Evolutionary conservation across 2,797 vertebrate species (phyloP).

Genomic region (Pagetopsis macropterus): DNA sequence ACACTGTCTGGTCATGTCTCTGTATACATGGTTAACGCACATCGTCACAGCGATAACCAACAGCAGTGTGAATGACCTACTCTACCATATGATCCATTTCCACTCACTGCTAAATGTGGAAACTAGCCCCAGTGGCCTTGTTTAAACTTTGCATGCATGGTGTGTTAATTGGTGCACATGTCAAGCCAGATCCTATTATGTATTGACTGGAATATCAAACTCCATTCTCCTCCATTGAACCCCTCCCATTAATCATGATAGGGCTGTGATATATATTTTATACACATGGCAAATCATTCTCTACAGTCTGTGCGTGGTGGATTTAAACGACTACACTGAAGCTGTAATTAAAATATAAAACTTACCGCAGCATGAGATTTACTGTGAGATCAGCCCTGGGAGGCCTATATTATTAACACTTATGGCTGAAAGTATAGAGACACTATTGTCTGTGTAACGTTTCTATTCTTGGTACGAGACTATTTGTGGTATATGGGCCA

Average conservation of each 20-base stretch:
- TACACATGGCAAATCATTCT: slow-evolving; percentile 9
- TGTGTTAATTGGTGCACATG: slow-evolving; percentile 54
- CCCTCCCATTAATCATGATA: slow-evolving; percentile 45
- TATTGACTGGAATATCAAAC: slow-evolving; percentile 52
- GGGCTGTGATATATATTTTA: slow-evolving; percentile 26
- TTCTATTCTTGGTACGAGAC: neutral
- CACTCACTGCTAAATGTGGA: slow-evolving; percentile 21
- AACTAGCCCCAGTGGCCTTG: slow-evolving; percentile 27
- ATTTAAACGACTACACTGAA: neutral
- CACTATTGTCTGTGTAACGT: neutral
- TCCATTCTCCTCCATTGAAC: slow-evolving; percentile 28
- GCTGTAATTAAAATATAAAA: neutral
- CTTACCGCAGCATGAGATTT: neutral
- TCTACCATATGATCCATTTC: slow-evolving; percentile 9
- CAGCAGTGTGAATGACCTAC: neutral
- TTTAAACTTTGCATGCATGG: slow-evolving; percentile 36
- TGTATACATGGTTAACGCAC: neutral
- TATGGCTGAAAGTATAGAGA: neutral
- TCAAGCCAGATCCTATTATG: slow-evolving; percentile 35
- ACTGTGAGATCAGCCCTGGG: neutral
- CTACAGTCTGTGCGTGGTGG: neutral
- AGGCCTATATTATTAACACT: neutral
- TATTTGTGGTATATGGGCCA: neutral
- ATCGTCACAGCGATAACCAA: neutral
- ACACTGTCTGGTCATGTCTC: neutral